phyloP scores from a whole-genome alignment of 2,797 vertebrate species.

The Coccyzus lansbergi region DNA sequence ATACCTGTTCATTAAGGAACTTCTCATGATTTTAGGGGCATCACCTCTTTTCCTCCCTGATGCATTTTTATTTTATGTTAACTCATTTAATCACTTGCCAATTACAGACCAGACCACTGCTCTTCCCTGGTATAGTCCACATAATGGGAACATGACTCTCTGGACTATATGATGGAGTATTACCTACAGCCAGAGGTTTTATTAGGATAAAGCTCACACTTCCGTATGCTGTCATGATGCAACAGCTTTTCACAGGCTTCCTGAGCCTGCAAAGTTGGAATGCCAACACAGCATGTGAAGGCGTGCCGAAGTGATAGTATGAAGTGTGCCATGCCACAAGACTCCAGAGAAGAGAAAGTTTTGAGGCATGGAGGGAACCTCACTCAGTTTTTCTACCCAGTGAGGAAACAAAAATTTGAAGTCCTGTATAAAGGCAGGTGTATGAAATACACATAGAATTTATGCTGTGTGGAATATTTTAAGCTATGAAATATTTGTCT shows the following conservation, averaged over 20 bases:
- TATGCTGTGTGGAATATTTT: neutral
- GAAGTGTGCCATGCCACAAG: neutral
- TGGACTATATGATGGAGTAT: neutral
- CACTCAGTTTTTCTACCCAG: neutral
- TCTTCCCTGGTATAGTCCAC: rapidly evolving
- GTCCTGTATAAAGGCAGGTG: neutral
- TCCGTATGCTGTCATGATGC: neutral
- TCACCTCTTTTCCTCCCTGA: neutral
- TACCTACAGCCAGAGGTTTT: neutral
- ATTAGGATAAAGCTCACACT: neutral
- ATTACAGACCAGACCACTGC: neutral
- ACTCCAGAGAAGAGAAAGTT: neutral
- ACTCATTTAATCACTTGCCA: neutral
- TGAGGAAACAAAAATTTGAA: neutral
- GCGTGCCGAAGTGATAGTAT: neutral
- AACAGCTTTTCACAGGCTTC: neutral
- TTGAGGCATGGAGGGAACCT: too few species aligned
- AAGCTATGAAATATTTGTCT: neutral
- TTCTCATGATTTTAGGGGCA: neutral
- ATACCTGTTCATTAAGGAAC: neutral
- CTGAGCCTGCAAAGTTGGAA: neutral
- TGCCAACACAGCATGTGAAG: neutral
- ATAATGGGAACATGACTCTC: neutral
- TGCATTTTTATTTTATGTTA: neutral
- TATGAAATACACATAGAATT: neutral